Base-by-base conservation (phyloP, 2,888 invertebrate genomes). In the Trichogramma evanescens region DNA sequence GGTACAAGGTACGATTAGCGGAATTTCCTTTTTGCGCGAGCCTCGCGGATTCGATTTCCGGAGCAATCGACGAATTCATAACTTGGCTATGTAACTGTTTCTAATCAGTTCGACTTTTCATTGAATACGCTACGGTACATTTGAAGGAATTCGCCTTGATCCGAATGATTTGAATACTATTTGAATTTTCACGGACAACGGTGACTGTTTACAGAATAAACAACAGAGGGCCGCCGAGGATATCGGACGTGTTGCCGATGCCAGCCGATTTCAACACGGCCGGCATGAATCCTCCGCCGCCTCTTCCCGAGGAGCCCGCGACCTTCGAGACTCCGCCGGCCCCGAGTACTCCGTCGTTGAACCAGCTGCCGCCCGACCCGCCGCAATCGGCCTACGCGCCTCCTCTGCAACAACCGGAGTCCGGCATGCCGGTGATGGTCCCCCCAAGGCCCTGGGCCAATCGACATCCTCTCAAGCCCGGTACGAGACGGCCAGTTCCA, bases 151-250 rank as follows among this genome's bases (percentile, higher is more conserved):
- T 45, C 8, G n/a, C n/a, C n/a, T 9, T 3, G 8, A 9, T 45
- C 45, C 9, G n/a, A 45, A 3, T 45, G n/a, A 45, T 45, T 45
- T 45, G 8, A 9, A 45, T n/a, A 45, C 2, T 2, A 45, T 45
- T n/a, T 45, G 2, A 45, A 45, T 45, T n/a, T 45, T 45, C n/a
- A 45, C 7, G n/a, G 1, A 2, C n/a, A 9, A 26, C 26, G 26
- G 1, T 2, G 26, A 26, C 2, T 2, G 26, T 26, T 68, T 65
- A 26, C 52, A 77, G 94, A 63, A 94, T 95, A 10, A 95, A 95
- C 71, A 93, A 95, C 73, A 80, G 95, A 62, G 94, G 93, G 0
- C 95, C 94, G 0, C 93, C 94, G 0, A 83, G 91, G 66, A 89
- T 93, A 66, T 86, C 89, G 0, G 91, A 92, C 69, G 82, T 88